Base-by-base conservation (phyloP, 2,888 invertebrate species). In the Plebejus anna region DNA sequence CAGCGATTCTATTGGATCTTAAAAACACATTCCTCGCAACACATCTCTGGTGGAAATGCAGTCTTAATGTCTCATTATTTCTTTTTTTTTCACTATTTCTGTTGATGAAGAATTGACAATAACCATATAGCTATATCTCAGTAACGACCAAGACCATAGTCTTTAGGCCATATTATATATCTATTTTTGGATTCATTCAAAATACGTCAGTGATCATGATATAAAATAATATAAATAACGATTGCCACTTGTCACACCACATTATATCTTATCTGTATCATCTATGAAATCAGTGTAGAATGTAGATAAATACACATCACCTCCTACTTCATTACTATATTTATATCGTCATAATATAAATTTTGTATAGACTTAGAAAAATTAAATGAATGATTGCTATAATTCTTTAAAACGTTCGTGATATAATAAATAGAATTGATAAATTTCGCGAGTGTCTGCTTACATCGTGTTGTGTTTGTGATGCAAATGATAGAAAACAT, bases 401-500 rank as follows among this genome's bases (percentile, higher is more conserved):
- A 13, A 51, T 4, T 51, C 4, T 51, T 13, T 4, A 11, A 51
- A 51, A 28, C 61, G 5, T 66, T 66, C 13, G 5, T 66, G 5
- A 66, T 13, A 11, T 66, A 3, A 3, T 66, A 1, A 28, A 66
- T 66, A 32, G 32, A 32, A 32, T 13, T 32, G 32, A 32, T 66
- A 3, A 66, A 32, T 66, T 32, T 66, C 32, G 66, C 32, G 28
- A 28, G 32, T 32, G 28, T 66, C 3, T 66, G 1, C 36, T 1
- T 57, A 55, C 32, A 32, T 0, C 7, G 0, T 9, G 16, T 36
- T 4, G 32, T 28, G n/a, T 36, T 32, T 75, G 28, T 57, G 5
- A 57, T 38, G 57, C 75, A 36, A 36, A 4, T 75, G 59, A 75
- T n/a, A 57, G n/a, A 38, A 75, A 38, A 75, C 75, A 75, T 59